phyloP scores from a whole-genome alignment of 2,888 invertebrate species.

The Tanaodytes sp. region DNA sequence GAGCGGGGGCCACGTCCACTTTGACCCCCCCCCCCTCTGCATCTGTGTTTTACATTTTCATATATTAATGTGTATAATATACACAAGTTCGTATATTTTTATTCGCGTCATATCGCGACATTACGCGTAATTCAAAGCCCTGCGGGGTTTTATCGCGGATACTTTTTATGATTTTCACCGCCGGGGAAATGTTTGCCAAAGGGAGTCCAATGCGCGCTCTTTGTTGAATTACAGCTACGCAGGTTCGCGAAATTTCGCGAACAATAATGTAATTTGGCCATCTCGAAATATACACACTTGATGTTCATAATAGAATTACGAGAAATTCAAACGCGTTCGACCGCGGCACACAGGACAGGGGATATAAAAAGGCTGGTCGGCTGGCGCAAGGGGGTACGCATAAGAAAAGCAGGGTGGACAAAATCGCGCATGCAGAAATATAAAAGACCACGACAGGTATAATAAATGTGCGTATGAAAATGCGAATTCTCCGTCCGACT shows the following conservation, averaged over 20 bases:
- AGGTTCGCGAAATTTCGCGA: conserved; percentile 21
- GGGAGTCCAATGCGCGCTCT: no score
- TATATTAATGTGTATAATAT: no score
- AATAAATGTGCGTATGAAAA: conserved; percentile 37
- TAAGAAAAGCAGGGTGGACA: conserved; percentile 4
- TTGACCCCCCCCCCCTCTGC: no score
- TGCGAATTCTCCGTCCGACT: conserved; percentile 17
- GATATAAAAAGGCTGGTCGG: background rate
- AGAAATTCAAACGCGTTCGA: conserved; percentile 28
- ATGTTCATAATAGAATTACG: conserved; percentile 31
- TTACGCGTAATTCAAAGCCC: no score
- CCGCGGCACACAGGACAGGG: background rate
- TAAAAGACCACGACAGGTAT: conserved; percentile 32
- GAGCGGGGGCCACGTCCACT: no score
- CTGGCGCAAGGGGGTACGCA: background rate
- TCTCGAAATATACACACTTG: conserved; percentile 23
- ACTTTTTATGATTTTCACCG: no score
- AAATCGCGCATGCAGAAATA: conserved; percentile 28
- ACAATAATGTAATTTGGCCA: conserved; percentile 26
- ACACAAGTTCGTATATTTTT: no score
- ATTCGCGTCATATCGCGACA: no score
- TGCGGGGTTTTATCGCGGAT: no score
- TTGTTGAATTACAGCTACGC: conserved; percentile 22
- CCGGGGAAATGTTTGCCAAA: no score
- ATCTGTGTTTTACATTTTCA: no score